A percentile compares a stretch with the other conserved stretches of the same genome.
Conservation (phyloP, 2,113 vertebrate genomes). For the Rousettus leschenaultii region DNA sequence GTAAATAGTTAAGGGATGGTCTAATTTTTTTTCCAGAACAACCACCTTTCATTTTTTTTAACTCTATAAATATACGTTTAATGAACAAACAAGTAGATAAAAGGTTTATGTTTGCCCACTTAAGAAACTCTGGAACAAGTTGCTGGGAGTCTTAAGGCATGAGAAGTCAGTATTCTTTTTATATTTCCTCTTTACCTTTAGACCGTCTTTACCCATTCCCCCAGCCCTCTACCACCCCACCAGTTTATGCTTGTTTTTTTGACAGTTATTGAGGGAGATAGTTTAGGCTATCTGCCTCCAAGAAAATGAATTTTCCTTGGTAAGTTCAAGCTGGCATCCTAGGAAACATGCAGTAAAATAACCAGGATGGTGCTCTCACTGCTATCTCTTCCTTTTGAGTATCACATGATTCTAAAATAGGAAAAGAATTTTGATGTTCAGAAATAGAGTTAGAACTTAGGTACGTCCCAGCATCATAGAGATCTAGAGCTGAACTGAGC, state of each 20-base stretch:
- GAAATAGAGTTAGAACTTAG: not conserved
- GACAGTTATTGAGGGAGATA: not conserved
- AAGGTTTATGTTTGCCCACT: not conserved
- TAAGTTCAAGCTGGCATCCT: not conserved
- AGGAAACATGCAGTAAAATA: not conserved
- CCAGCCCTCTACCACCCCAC: not conserved
- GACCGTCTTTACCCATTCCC: not conserved
- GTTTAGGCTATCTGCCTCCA: not conserved
- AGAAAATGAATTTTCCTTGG: slow-evolving; percentile 5
- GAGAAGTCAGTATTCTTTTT: not conserved
- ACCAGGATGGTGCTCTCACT: not conserved
- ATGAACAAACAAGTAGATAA: slow-evolving; percentile 16
- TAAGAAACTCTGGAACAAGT: slow-evolving; percentile 3
- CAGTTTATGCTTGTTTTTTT: not conserved
- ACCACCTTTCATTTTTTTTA: not conserved
- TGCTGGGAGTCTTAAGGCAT: not conserved
- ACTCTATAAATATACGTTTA: slow-evolving; percentile 32
- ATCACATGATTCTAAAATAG: not conserved
- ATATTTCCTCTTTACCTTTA: not conserved
- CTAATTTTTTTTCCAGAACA: not conserved
- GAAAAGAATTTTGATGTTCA: not conserved
- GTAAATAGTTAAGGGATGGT: not conserved
- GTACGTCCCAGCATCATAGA: not conserved
- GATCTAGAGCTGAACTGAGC: not conserved
- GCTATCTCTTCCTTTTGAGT: not conserved